Evolutionary conservation across 1,140 invertebrate species (phyloP).

Genomic region (Trypoxylus dichotomus): DNA sequence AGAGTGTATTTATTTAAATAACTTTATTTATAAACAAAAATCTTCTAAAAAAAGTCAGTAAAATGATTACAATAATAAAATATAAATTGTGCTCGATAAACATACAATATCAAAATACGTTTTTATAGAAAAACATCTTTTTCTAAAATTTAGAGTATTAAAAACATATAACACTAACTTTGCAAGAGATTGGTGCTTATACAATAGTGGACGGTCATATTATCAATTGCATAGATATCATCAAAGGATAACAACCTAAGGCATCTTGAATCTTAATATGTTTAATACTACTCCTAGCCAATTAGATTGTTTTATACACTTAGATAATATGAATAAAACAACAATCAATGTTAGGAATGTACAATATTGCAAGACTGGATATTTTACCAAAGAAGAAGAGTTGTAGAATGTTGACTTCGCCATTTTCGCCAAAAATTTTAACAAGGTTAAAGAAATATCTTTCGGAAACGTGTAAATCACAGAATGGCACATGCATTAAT

Average conservation of each 20-base stretch:
- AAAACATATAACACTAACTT: not conserved
- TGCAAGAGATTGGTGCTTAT: not conserved
- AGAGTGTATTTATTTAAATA: not conserved
- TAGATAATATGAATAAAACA: not conserved
- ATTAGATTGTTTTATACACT: too few relatives aligned
- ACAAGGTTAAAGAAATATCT: too few relatives aligned
- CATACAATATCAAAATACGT: not conserved
- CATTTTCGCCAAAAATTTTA: too few relatives aligned
- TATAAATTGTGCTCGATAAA: not conserved
- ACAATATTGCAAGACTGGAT: not conserved
- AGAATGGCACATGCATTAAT: not conserved
- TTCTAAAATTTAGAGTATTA: not conserved
- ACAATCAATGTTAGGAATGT: not conserved
- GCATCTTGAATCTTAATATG: not conserved
- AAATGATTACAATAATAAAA: not conserved
- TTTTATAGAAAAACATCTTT: not conserved
- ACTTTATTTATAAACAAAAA: constrained; percentile 9
- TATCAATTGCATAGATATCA: not conserved
- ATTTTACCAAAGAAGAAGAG: not conserved
- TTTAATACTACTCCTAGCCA: too few relatives aligned
- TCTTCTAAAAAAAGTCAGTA: not conserved
- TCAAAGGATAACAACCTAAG: not conserved
- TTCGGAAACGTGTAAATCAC: too few relatives aligned
- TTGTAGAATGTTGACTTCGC: too few relatives aligned
- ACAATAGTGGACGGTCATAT: not conserved